Percentiles rank a stretch among this genome's conserved stretches.
These are phyloP conservation scores for Cephalopterus ornatus DNA, from an alignment of 2,113 vertebrate genomes.

Conservation along the genomic window DNA sequence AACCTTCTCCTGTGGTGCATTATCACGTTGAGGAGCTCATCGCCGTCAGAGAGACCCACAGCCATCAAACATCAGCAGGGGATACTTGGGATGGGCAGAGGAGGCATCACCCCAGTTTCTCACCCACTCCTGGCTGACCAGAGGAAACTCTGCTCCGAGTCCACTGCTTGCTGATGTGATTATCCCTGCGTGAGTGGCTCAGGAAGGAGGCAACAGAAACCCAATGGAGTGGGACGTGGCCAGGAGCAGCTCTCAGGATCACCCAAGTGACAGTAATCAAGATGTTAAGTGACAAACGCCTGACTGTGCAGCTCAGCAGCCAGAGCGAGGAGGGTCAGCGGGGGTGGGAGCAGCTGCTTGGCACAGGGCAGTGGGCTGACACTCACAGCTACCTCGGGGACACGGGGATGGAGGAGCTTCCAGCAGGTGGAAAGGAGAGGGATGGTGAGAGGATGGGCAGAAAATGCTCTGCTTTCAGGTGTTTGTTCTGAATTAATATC, in stretches of 20 bases:
- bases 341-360: not conserved
- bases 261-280: not conserved
- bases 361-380: not conserved
- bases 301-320: not conserved
- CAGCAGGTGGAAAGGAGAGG: not conserved
- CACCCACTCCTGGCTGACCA: not conserved
- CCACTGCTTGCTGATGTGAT: not conserved
- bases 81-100: not conserved
- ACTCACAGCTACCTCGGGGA: rapidly evolving
- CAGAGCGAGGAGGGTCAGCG: not conserved
- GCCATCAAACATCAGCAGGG: not conserved
- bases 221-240: not conserved
- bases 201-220: not conserved
- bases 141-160: not conserved
- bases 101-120: not conserved
- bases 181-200: not conserved
- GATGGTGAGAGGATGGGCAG: not conserved
- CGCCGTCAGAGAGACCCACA: not conserved
- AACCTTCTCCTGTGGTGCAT: not conserved
- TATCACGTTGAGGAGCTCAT: not conserved
- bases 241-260: not conserved
- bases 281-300: conserved; percentile 27
- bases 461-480: not conserved
- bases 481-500: not conserved
- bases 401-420: not conserved